Conservation (phyloP, 1,140 invertebrate genomes). For the Psilanteris sp. region DNA sequence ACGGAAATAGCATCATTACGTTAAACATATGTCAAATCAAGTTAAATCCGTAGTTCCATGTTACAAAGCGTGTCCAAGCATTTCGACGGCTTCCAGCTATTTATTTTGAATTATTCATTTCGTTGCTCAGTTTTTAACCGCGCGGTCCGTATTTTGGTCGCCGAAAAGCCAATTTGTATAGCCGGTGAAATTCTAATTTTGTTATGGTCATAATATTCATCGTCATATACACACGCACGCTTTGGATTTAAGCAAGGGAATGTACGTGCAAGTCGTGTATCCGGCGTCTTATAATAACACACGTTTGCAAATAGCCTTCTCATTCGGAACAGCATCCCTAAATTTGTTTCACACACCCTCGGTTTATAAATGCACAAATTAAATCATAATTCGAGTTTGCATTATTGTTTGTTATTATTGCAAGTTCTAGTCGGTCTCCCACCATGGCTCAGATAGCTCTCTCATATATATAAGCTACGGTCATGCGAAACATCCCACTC, state of each 20-base stretch:
- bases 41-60: too few relatives aligned
- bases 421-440: slow-evolving; percentile 70
- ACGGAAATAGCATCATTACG: too few relatives aligned
- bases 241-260: slow-evolving; percentile 5
- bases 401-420: slow-evolving; percentile 71
- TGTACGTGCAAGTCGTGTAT: slow-evolving; percentile 14
- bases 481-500: slow-evolving; percentile 73
- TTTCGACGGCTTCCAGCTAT: too few relatives aligned
- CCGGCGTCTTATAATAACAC: slow-evolving; percentile 17
- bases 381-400: slow-evolving; percentile 42
- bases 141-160: too few relatives aligned
- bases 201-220: too few relatives aligned
- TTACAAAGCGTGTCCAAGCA: too few relatives aligned
- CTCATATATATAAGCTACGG: slow-evolving; percentile 75
- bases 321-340: slow-evolving; percentile 7
- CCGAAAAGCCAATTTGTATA: too few relatives aligned
- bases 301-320: slow-evolving; percentile 14
- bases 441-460: slow-evolving; percentile 66
- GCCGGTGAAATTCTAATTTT: too few relatives aligned
- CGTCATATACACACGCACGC: too few relatives aligned
- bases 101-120: too few relatives aligned
- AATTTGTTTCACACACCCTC: slow-evolving; percentile 4
- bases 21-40: too few relatives aligned
- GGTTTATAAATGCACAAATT: not conserved
- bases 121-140: too few relatives aligned